Percentiles rank a stretch among this genome's conserved stretches.
phyloP scores from a whole-genome alignment of 1,140 invertebrate species.

The Zaprionus gabonicus region DNA sequence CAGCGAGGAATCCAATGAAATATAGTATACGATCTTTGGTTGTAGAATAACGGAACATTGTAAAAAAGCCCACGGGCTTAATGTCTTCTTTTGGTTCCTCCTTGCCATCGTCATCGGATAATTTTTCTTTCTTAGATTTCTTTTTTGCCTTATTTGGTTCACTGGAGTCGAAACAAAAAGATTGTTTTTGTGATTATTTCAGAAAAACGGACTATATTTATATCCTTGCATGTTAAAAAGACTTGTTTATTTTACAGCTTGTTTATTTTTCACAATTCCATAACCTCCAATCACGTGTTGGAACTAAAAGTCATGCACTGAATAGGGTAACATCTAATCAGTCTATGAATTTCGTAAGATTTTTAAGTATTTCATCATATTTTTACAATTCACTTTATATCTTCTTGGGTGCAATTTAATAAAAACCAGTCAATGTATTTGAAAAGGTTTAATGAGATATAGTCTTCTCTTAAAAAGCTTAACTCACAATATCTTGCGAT shows the following conservation, averaged over 20 bases:
- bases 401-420: neutral
- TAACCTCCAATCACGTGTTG: neutral
- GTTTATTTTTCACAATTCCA: neutral
- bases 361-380: neutral
- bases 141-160: conserved; percentile 67
- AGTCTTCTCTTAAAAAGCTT: too few relatives aligned
- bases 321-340: neutral
- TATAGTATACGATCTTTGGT: conserved; percentile 87
- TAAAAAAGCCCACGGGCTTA: conserved; percentile 59
- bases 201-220: too few relatives aligned
- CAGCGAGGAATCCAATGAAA: conserved; percentile 86
- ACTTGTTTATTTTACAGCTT: neutral
- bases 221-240: too few relatives aligned
- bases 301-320: neutral
- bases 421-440: neutral
- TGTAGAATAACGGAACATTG: conserved; percentile 76
- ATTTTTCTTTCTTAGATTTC: conserved; percentile 55
- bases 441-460: too few relatives aligned
- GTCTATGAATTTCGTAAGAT: neutral
- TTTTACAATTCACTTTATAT: neutral
- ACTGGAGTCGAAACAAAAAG: conserved; percentile 39
- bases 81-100: conserved; percentile 65
- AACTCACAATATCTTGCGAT: too few relatives aligned
- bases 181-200: too few relatives aligned
- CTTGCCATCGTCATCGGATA: conserved; percentile 21